Percentiles rank a stretch among this genome's conserved stretches.
phyloP scores from a whole-genome alignment of 1,140 invertebrate species.

The Tribolium castaneum region DNA sequence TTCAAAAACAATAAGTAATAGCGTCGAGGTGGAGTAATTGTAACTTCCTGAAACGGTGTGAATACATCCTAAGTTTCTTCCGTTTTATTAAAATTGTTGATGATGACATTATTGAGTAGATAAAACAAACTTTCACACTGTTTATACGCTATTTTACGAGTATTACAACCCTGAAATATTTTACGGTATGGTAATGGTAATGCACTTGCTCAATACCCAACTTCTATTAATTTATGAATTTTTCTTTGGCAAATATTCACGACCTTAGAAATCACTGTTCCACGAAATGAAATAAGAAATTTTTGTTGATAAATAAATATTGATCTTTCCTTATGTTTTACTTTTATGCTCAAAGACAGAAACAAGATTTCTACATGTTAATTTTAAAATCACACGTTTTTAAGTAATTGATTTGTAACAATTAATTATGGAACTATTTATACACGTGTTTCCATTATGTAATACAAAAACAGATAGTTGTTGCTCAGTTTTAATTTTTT shows the following conservation, averaged over 20 bases:
- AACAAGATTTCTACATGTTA: too few species aligned
- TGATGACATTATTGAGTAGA: conserved; percentile 9
- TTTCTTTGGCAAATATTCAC: not conserved
- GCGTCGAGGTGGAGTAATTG: not conserved
- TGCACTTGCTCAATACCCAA: not conserved
- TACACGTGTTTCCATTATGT: too few species aligned
- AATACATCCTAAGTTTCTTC: not conserved
- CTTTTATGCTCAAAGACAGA: too few species aligned
- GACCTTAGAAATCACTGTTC: not conserved
- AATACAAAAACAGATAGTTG: too few species aligned
- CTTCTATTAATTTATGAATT: conserved; percentile 9
- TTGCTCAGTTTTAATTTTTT: too few species aligned
- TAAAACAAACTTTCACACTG: not conserved
- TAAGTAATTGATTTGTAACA: too few species aligned
- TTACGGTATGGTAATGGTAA: not conserved
- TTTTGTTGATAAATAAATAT: too few species aligned
- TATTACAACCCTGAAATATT: conserved; percentile 15
- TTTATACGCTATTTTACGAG: not conserved
- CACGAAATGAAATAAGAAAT: too few species aligned
- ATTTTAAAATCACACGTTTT: too few species aligned
- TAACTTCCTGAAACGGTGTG: not conserved
- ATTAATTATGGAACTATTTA: too few species aligned
- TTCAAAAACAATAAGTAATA: conserved; percentile 13
- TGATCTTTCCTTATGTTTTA: too few species aligned
- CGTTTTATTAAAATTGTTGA: not conserved